These are phyloP conservation scores for Melanotaenia pygmaea DNA, from an alignment of 2,797 vertebrate species.

Conservation along the genomic window DNA sequence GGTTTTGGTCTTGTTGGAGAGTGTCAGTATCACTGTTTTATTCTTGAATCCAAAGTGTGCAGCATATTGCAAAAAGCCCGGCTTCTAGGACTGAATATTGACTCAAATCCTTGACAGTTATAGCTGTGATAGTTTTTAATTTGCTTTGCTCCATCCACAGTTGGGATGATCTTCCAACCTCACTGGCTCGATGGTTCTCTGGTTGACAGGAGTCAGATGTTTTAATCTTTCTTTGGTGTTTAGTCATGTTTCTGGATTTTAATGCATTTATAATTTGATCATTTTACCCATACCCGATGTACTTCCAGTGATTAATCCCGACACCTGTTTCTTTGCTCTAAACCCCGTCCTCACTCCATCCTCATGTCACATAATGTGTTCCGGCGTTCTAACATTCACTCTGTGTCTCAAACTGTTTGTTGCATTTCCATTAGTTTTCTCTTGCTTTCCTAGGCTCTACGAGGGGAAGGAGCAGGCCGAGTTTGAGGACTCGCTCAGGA, in stretches of 20 bases:
- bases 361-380: constrained; percentile 3
- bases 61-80: not conserved
- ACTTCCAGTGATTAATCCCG: constrained; percentile 14
- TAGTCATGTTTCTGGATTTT: not conserved
- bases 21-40: not conserved
- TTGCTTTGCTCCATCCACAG: not conserved
- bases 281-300: not conserved
- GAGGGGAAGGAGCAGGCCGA: constrained; percentile 95
- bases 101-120: not conserved
- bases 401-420: constrained; percentile 8
- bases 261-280: not conserved
- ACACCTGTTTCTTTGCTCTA: constrained; percentile 18
- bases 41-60: not conserved
- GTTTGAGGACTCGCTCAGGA: constrained; percentile 95
- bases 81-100: not conserved
- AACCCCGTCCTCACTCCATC: not conserved
- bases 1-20: not conserved
- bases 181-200: not conserved
- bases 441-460: constrained; percentile 85
- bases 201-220: not conserved
- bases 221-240: not conserved
- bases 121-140: not conserved
- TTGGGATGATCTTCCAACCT: not conserved
- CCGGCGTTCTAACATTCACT: not conserved
- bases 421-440: constrained; percentile 21